Evolutionary conservation across 1,140 invertebrate genomes (phyloP), one percentile per base, ranked within the genome.

Genomic region (Dendroctonus valens): DNA sequence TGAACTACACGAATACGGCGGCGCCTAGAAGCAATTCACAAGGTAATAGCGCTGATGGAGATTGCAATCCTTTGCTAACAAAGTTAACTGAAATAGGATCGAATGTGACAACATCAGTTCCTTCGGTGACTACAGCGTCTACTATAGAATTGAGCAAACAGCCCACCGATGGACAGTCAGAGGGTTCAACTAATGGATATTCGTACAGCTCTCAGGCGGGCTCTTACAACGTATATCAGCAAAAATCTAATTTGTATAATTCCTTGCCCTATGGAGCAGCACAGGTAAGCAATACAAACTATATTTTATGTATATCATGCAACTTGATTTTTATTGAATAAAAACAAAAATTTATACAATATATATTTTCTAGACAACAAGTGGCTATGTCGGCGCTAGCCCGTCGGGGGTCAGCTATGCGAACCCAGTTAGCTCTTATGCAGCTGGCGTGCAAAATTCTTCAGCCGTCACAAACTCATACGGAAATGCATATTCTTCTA

Each of bases 181-280:
- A 26, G 26, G 26, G 26, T 26, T 26, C 26, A 2, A 26, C 26
- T 26, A 26, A 26, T 26, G 26, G 26, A 2, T 26, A 26, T 64
- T 70, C 76, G 7, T 78, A 76, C 57, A 70, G 64, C 52, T 71
- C 71, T 7, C 74, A 74, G 59, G 63, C 71, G 2, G 67, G 72
- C 3, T 69, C 70, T 7, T 76, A 76, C 59, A 75, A 71, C 66
- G 72, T 74, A 14, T 77, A 76, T 58, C 75, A 75, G 41, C 69
- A 71, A 1, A 77, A 77, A 59, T 55, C 69, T 5, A 73, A 76
- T 51, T 74, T 68, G 51, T 76, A 76, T 52, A 77, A 66, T 62
- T 58, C 76, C 11, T 69, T 75, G 11, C 74, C 69, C 59, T 77
- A 77, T 53, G 74, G 60, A 55, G 58, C 66, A 6, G 69, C 75